Conservation (phyloP, 1,140 invertebrate genomes). For the Venturia canescens region DNA sequence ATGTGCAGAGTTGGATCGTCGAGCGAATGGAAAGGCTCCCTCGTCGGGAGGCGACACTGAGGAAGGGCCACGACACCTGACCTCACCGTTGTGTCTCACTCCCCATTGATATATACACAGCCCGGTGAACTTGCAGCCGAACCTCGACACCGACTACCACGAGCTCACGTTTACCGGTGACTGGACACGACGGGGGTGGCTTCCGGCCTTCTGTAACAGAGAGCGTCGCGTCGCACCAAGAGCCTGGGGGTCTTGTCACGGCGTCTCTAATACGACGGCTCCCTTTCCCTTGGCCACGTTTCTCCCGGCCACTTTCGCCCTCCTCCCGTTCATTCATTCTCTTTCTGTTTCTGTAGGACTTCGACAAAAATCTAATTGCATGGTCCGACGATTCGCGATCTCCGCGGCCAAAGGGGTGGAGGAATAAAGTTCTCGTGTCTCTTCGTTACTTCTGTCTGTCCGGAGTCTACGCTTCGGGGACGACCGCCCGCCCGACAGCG, state of each 20-base stretch:
- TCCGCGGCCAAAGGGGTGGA: neutral
- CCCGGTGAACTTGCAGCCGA: neutral
- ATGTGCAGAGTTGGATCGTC: neutral
- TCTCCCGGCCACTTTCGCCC: neutral
- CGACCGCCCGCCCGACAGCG: neutral
- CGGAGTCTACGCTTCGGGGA: neutral
- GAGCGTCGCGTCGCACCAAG: neutral
- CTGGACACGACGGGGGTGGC: conserved; percentile 28
- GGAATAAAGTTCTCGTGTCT: conserved; percentile 18
- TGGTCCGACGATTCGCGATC: conserved; percentile 14
- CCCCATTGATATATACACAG: conserved; percentile 1
- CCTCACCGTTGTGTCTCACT: conserved; percentile 18
- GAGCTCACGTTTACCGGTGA: conserved; percentile 26
- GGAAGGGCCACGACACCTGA: conserved; percentile 33
- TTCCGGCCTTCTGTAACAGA: conserved; percentile 1
- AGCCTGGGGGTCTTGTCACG: conserved; percentile 24
- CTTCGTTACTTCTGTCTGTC: conserved; percentile 43
- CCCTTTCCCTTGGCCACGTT: neutral
- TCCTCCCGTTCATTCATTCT: neutral
- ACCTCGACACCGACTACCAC: conserved; percentile 13
- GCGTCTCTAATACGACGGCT: neutral
- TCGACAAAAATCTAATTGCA: conserved; percentile 46
- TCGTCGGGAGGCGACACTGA: neutral
- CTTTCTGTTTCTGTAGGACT: conserved; percentile 36
- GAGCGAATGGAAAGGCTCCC: neutral